Evolutionary conservation across 64 coral and sea anemone species (phyloP), one percentile per base, ranked within the genome.

Genomic region (Stichodactyla mertensii): DNA sequence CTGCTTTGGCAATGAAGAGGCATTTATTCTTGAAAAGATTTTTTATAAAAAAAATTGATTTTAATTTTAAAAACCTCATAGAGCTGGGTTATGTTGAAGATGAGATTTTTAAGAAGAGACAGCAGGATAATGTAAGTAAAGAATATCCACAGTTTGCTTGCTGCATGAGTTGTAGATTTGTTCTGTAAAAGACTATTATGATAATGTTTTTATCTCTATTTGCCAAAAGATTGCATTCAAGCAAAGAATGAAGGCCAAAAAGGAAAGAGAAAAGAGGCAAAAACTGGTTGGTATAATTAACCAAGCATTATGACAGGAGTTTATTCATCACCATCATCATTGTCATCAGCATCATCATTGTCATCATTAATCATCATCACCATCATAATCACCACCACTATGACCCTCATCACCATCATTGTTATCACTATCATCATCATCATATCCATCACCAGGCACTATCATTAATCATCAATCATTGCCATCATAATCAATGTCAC

Each of bases 1-100:
- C 36, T 45, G 36, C 36, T 45, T 45, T 45, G 36, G 36, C 36
- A 45, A 45, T 45, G 36, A 45, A 45, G 3, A 45, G 36, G 36
- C 36, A 45, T 45, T 45, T 45, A 45, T 45, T 45, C 36, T 45
- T 45, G 36, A 45, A 45, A 51, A 77, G 18, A 26, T 77, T 51
- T 77, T 26, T 77, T 4, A 26, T 13, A 51, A 13, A 77, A 77
- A 45, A 45, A 2, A 0, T 45, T 45, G 3, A 45, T 45, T 45
- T 45, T 45, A 45, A 59, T 16, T 12, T 59, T 12, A 59, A 59
- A n/a, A 22, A 16, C 9, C 51, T 57, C 51, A 83, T 23, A 99
- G 97, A 99, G 80, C 90, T 99, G 61, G 97, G 97, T 86, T 82
- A 91, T 84, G 90, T 99, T 55, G 97, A 99, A 66, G 97, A 99